Evolutionary conservation across 2,888 invertebrate species (phyloP), one percentile per base, ranked within the genome.

Genomic region (Euclidia mi): DNA sequence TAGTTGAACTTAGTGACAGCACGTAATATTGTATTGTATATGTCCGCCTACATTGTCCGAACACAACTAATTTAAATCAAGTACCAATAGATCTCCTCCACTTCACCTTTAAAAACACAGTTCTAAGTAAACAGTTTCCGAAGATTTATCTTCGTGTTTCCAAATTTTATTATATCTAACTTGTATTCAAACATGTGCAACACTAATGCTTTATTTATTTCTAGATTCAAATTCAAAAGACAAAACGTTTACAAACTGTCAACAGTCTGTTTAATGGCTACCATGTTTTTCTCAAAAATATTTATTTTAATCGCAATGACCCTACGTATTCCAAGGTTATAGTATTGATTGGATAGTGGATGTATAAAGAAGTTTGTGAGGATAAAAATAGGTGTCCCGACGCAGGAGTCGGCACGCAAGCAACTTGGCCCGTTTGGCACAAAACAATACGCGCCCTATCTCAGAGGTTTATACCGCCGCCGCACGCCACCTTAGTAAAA

Each of bases 401-500:
- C 76, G 62, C 81, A 75, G 56, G 65, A 65, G 55, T 18, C 32
- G 38, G 25, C 14, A 80, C 79, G 78, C 73, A 52, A 79, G 48
- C 62, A 77, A 79, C 68, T 78, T 79, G 46, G 62, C 59, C 46
- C 74, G 72, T 82, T 82, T 75, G 64, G 52, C 47, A 37, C 58
- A 57, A 71, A 70, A 79, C 75, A 72, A 78, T 74, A 76, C 65
- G 65, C 56, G 28, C 47, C 59, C 56, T 71, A 56, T 65, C 58
- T 52, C 40, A 20, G 46, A 40, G 58, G 62, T 56, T 81, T 81
- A 83, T 78, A 56, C 52, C 55, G 37, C 45, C 48, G 43, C 44
- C 51, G 71, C 84, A 82, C 81, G 83, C 81, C 57, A 79, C 49
- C 56, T 35, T 59, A 50, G 56, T 76, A 65, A 72, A 76, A 65